Evolutionary conservation across 2,113 vertebrate genomes (phyloP), one percentile per base, ranked within the genome.

Genomic region (Scartelaos histophorus): DNA sequence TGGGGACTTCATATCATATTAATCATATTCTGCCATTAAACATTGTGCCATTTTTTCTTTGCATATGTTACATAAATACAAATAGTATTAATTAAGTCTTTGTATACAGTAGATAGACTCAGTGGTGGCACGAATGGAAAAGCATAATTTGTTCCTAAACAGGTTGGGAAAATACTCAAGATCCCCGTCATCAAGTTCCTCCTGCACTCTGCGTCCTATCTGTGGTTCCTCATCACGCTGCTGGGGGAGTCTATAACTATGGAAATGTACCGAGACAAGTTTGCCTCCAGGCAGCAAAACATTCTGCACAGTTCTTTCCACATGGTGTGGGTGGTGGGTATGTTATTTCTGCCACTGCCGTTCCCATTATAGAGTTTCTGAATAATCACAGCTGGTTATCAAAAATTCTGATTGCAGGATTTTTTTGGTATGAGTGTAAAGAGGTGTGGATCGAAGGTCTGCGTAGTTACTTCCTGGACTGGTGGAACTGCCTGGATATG

Each of bases 401-500:
- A 54, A 21, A 21, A 9, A 54, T 54, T 54, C 21, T 1, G n/a
- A 51, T 51, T 19, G 49, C 58, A 97, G 96, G 96, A 6, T 97
- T 97, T 85, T 95, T 97, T 75, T 97, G 96, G 96, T 95, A 94
- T 1, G 95, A 97, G 84, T 97, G 95, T 80, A 97, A 97, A 79
- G 96, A 97, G 75, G 94, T 97, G 43, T 97, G 96, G 95, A 95
- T 97, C 0, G 95, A 97, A 51, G 96, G 96, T 3, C 71, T 97
- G 80, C 89, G 89, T 25, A 94, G 93, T 69, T 96, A 97, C 86
- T 93, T 97, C 69, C 80, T 94, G 73, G 96, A 97, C 88, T 95
- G 95, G 95, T 97, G 96, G 95, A 96, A 97, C 89, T 95, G 94
- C 84, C 85, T 97, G 89, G 96, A 96, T 58, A 66, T 96, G 76